phyloP scores from a whole-genome alignment of 2,113 vertebrate species.

The Brevimyrus niger region DNA sequence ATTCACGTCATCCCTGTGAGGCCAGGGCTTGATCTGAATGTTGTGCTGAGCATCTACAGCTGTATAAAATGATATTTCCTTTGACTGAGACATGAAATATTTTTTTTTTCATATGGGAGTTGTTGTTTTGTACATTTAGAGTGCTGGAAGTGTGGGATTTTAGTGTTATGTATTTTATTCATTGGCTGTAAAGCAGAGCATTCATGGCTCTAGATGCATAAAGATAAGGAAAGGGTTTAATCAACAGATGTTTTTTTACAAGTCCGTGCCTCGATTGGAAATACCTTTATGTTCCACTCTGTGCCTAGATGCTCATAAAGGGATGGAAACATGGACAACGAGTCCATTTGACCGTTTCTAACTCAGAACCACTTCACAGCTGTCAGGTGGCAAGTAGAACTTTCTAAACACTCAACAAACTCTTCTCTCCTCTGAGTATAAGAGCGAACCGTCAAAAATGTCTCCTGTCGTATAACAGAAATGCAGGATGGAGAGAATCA shows the following conservation, averaged over 20 bases:
- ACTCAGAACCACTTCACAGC: neutral
- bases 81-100: neutral
- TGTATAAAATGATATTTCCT: neutral
- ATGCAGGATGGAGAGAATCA: neutral
- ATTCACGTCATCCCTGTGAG: neutral
- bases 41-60: neutral
- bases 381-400: neutral
- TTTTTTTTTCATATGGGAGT: neutral
- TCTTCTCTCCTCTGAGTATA: neutral
- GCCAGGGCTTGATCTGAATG: neutral
- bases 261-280: neutral
- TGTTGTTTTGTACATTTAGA: neutral
- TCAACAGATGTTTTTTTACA: neutral
- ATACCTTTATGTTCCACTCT: neutral
- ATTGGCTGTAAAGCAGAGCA: neutral
- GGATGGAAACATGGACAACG: neutral
- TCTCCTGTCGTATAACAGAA: neutral
- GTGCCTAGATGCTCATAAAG: no score
- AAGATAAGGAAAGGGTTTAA: neutral
- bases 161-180: neutral
- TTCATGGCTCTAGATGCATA: neutral
- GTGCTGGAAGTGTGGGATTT: neutral
- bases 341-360: neutral
- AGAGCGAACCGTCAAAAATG: neutral
- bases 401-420: neutral